phyloP scores from a whole-genome alignment of 2,888 invertebrate genomes.

The Calliopum simillimum region DNA sequence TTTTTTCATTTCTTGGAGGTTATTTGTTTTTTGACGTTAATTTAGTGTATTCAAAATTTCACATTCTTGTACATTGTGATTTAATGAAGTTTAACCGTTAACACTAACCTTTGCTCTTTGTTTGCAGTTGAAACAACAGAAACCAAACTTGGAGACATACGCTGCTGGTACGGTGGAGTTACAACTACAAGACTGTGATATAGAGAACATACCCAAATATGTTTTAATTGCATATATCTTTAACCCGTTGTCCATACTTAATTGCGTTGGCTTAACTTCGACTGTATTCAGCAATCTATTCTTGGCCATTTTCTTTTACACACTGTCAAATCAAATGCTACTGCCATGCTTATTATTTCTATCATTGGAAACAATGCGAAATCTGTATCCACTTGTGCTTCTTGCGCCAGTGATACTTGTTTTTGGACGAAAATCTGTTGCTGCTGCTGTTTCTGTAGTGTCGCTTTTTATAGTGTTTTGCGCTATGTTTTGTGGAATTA shows the following conservation, averaged over 20 bases:
- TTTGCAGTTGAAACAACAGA: constrained; percentile 70
- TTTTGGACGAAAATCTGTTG: constrained; percentile 36
- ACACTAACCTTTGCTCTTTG: not conserved
- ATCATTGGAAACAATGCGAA: constrained; percentile 84
- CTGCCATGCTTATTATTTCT: constrained; percentile 75
- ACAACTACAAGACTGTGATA: constrained; percentile 64
- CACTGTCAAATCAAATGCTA: constrained; percentile 75
- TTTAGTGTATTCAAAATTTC: no score
- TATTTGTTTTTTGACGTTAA: constrained; percentile 46
- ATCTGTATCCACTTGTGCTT: constrained; percentile 84
- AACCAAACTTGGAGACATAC: constrained; percentile 69
- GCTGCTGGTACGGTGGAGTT: constrained; percentile 74
- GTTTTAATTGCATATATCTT: constrained; percentile 85
- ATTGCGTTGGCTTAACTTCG: constrained; percentile 90
- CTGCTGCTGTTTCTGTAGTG: constrained; percentile 41
- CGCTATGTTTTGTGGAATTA: constrained; percentile 49
- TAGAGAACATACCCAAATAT: constrained; percentile 71
- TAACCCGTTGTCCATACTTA: constrained; percentile 88
- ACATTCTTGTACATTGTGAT: no score
- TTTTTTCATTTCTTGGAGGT: no score
- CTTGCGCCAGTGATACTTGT: constrained; percentile 83
- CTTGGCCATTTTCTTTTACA: constrained; percentile 77
- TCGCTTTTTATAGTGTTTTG: constrained; percentile 51
- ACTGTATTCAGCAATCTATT: constrained; percentile 91
- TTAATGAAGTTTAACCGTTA: no score